Conservation (phyloP, 1,140 invertebrate species). For the Nautilus pompilius region DNA sequence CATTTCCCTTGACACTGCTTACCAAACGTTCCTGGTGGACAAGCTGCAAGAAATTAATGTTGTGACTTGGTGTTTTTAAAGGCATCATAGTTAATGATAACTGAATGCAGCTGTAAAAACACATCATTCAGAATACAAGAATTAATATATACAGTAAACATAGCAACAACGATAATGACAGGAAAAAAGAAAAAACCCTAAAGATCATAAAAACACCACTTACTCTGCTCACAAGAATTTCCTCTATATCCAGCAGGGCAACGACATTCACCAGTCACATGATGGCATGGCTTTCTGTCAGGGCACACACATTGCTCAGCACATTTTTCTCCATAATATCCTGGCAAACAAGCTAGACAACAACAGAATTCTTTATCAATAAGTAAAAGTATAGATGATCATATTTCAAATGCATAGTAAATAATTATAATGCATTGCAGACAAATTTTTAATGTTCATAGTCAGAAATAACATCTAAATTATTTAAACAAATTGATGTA, state of each 20-base stretch:
- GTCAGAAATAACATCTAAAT: too few relatives aligned
- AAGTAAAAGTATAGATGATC: background rate
- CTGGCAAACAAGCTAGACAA: conserved; percentile 63
- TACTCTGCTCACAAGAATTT: conserved; percentile 31
- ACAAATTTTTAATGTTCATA: too few relatives aligned
- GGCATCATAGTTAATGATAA: too few relatives aligned
- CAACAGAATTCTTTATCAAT: background rate
- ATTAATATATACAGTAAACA: too few relatives aligned
- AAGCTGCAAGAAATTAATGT: conserved; percentile 57
- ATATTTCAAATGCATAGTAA: too few relatives aligned
- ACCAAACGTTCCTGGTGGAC: conserved; percentile 75
- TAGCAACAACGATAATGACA: too few relatives aligned
- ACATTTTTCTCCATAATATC: conserved; percentile 77
- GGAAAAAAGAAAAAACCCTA: too few relatives aligned
- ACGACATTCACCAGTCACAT: conserved; percentile 73
- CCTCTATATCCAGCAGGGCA: conserved; percentile 67
- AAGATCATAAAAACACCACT: too few relatives aligned
- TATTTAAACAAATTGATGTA: too few relatives aligned
- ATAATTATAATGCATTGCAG: too few relatives aligned
- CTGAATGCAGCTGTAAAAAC: too few relatives aligned
- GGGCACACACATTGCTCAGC: conserved; percentile 66
- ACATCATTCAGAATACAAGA: background rate
- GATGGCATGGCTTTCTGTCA: conserved; percentile 64
- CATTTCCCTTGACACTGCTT: conserved; percentile 77
- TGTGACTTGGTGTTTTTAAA: too few relatives aligned